Evolutionary conservation across 2,113 vertebrate species (phyloP), one percentile per base, ranked within the genome.

Genomic region (Rhizomys pruinosus): DNA sequence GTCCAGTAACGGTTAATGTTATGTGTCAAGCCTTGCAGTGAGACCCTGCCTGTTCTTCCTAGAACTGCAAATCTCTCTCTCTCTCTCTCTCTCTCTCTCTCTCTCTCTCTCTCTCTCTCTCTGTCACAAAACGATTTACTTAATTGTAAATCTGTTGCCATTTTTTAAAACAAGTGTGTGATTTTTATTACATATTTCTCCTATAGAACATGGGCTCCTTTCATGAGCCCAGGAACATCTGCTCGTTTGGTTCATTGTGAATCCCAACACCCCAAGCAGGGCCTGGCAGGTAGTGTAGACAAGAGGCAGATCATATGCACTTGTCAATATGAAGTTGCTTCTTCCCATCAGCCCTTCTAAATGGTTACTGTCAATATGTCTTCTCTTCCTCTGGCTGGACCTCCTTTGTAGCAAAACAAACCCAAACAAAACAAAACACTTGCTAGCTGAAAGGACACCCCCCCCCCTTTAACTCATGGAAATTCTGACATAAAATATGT

Each of bases 391-490:
- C 74, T 44, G 3, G 10, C 47, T 52, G 47, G 47, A 11, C n/a
- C 32, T 87, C 42, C 77, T 78, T 87, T 79, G 29, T 63, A 63
- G 63, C 39, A 96, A 93, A 93, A 52, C 15, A 77, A 86, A 82
- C 44, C 47, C 47, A 52, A 52, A 91, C 52, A 91, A 66, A 84
- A 47, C 57, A 42, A 82, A 80, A 27, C 29, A 64, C n/a, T 12
- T 37, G 22, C 61, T 63, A 76, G 32, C 64, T 32, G 39, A 66
- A 79, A 20, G 16, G 32, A 59, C 13, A 19, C 12, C 16, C 4
- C 42, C 12, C 16, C 4, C 42, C 27, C 32, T 44, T 66, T 71
- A 44, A 44, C n/a, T 84, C 52, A 37, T 63, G 55, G 55, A 66
- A 89, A 91, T 57, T 63, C 66, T 73, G 55, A 71, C 3, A 87